These are phyloP conservation scores for Eurois occulta DNA, from an alignment of 2,888 invertebrate species.

Conservation along the genomic window DNA sequence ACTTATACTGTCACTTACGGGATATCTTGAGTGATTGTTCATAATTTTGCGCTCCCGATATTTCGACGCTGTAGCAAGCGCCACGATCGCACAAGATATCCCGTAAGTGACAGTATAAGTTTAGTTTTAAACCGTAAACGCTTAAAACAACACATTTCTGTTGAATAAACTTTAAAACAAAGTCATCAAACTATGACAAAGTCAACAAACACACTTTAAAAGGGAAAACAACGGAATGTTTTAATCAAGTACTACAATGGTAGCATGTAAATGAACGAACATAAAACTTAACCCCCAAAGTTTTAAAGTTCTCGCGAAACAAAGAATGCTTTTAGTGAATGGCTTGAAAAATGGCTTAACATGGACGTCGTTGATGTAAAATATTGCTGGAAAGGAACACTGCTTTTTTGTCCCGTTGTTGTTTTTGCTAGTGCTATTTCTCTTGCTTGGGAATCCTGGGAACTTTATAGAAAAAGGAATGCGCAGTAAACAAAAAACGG, in stretches of 20 bases:
- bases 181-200: conserved; percentile 19
- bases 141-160: background rate
- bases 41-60: too few relatives aligned
- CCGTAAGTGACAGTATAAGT: too few relatives aligned
- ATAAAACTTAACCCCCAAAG: conserved; percentile 67
- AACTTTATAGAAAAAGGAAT: background rate
- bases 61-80: too few relatives aligned
- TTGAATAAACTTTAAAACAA: background rate
- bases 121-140: too few relatives aligned
- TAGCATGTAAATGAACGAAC: conserved; percentile 64
- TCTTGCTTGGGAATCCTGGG: background rate
- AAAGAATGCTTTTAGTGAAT: conserved; percentile 75
- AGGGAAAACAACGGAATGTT: conserved; percentile 41
- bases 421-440: background rate
- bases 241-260: conserved; percentile 52
- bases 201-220: conserved; percentile 26
- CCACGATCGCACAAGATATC: too few relatives aligned
- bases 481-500: background rate
- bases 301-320: conserved; percentile 69
- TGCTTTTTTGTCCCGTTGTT: background rate
- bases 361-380: conserved; percentile 46
- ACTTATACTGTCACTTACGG: too few relatives aligned
- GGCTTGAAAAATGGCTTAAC: conserved; percentile 74
- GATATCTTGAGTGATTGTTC: too few relatives aligned
- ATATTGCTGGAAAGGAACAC: conserved; percentile 54